Evolutionary conservation across 2,888 invertebrate genomes (phyloP).

Genomic region (Colostygia pectinataria): DNA sequence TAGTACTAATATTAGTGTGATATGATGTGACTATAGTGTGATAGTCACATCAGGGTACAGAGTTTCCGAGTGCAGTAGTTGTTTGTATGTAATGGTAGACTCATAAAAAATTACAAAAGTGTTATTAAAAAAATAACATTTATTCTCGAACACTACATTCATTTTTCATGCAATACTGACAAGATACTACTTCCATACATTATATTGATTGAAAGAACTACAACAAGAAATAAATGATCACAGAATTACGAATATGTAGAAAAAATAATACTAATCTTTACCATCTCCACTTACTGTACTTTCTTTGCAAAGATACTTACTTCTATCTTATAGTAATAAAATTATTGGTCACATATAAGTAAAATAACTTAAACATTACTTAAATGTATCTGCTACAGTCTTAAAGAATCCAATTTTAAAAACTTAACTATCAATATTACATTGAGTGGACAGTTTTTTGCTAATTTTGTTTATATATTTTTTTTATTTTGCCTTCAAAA

Average conservation of each 20-base stretch:
- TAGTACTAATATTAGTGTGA: too few relatives aligned
- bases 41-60: too few relatives aligned
- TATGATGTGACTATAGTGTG: too few relatives aligned
- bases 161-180: slow-evolving; percentile 77
- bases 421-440: slow-evolving; percentile 44
- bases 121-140: slow-evolving; percentile 74
- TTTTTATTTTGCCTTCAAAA: slow-evolving; percentile 28
- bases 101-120: slow-evolving; percentile 26
- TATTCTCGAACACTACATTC: slow-evolving; percentile 76
- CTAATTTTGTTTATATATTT: slow-evolving; percentile 37
- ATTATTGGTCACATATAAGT: slow-evolving; percentile 77
- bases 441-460: slow-evolving; percentile 42
- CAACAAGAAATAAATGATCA: slow-evolving; percentile 76
- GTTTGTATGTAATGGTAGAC: too few relatives aligned
- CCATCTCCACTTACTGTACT: slow-evolving; percentile 71
- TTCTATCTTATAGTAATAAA: slow-evolving; percentile 68
- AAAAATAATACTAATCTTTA: slow-evolving; percentile 62
- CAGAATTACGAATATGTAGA: slow-evolving; percentile 75
- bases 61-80: too few relatives aligned
- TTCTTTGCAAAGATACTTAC: slow-evolving; percentile 63
- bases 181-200: slow-evolving; percentile 66
- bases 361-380: slow-evolving; percentile 70
- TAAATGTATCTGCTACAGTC: slow-evolving; percentile 66
- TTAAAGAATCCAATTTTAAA: slow-evolving; percentile 58
- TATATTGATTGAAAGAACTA: slow-evolving; percentile 68